Percentiles rank a stretch among this genome's conserved stretches.
Conservation (phyloP, 2,888 invertebrate species). For the Dolomedes plantarius region DNA sequence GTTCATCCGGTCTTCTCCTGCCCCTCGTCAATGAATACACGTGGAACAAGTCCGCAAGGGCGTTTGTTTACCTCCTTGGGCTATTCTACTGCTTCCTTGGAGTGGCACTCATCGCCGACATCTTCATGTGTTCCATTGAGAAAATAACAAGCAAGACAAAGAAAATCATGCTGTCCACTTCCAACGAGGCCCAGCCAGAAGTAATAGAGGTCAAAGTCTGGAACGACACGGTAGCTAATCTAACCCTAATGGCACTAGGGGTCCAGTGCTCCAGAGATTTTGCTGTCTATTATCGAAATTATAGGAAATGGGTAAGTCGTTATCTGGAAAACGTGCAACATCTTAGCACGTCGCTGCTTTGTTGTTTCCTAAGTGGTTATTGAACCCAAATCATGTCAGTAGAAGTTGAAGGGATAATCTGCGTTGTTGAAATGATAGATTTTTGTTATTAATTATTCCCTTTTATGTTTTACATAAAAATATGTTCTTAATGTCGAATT, state of each 20-base stretch:
- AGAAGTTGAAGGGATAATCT: no score
- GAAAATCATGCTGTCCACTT: conserved; percentile 76
- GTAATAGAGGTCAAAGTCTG: conserved; percentile 78
- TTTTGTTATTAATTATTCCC: no score
- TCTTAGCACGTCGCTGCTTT: no score
- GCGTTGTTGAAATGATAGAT: no score
- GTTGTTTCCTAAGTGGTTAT: no score
- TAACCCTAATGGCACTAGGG: conserved; percentile 81
- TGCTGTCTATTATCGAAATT: conserved; percentile 77
- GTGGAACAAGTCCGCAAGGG: conserved; percentile 78
- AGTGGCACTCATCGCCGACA: conserved; percentile 80
- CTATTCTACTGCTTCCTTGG: conserved; percentile 80
- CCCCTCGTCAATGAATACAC: conserved; percentile 79
- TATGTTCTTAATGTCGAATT: no score
- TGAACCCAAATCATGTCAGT: no score
- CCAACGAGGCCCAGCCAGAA: conserved; percentile 77
- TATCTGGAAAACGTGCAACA: no score
- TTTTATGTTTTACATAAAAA: no score
- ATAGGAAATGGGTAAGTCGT: conserved; percentile 70
- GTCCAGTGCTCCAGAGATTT: conserved; percentile 80
- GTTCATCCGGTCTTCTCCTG: conserved; percentile 77
- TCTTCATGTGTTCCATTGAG: conserved; percentile 81
- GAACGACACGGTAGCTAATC: conserved; percentile 81
- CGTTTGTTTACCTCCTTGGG: conserved; percentile 78
- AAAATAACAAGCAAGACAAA: conserved; percentile 80